phyloP scores from a whole-genome alignment of 2,797 vertebrate species.

The Novumbra hubbsi region DNA sequence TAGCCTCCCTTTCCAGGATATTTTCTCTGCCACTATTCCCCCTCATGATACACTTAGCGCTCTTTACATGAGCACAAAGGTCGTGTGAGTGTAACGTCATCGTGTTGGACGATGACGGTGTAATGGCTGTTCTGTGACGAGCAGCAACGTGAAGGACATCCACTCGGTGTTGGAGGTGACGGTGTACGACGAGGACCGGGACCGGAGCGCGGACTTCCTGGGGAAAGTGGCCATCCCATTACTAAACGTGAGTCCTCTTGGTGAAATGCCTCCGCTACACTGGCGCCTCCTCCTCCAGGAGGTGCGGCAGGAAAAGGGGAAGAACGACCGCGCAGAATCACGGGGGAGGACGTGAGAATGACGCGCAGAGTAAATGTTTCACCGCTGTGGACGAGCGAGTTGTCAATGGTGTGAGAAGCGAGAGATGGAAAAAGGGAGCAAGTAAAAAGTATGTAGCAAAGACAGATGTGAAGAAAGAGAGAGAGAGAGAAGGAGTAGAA shows the following conservation, averaged over 20 bases:
- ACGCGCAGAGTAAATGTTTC: conserved; percentile 63
- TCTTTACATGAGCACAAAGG: not conserved
- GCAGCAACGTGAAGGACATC: conserved; percentile 97
- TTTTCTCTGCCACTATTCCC: conserved; percentile 39
- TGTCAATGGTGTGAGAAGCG: conserved; percentile 54
- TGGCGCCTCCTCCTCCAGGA: conserved; percentile 31
- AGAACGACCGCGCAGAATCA: conserved; percentile 27
- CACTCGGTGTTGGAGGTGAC: conserved; percentile 96
- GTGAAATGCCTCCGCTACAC: not conserved
- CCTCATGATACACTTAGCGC: conserved; percentile 36
- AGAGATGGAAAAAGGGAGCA: not conserved
- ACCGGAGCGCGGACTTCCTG: conserved; percentile 95
- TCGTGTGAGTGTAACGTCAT: conserved; percentile 3
- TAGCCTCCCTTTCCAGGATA: conserved; percentile 68
- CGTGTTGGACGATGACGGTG: not conserved
- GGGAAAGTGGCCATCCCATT: conserved; percentile 96
- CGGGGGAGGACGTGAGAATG: conserved; percentile 39
- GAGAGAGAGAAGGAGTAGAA: conserved; percentile 26
- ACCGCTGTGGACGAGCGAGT: conserved; percentile 60
- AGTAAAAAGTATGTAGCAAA: not conserved
- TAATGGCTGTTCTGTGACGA: conserved; percentile 44
- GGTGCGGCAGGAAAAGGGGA: conserved; percentile 36
- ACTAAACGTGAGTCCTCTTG: conserved; percentile 86
- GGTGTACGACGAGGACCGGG: conserved; percentile 95
- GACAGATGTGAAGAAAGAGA: not conserved